These are phyloP conservation scores for Psephotus haematonotus DNA, from an alignment of 2,113 vertebrate species.

Conservation along the genomic window DNA sequence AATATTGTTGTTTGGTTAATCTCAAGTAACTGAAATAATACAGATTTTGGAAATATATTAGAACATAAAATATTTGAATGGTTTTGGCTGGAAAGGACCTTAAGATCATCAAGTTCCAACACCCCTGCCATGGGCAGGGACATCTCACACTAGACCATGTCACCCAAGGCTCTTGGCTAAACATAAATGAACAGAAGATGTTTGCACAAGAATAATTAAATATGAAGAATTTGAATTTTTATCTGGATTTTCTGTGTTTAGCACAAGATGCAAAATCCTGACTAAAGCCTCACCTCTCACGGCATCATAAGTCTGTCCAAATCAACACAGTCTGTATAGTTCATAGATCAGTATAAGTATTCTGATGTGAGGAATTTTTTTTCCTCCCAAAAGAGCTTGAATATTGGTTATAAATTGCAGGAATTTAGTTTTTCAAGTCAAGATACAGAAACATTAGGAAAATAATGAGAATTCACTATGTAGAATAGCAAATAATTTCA, in stretches of 20 bases:
- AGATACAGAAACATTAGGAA: not conserved
- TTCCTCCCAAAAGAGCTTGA: not conserved
- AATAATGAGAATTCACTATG: not conserved
- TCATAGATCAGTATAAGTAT: not conserved
- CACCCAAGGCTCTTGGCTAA: not conserved
- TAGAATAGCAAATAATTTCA: not conserved
- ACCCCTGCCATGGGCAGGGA: too few relatives aligned
- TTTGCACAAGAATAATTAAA: not conserved
- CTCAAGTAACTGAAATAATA: not conserved
- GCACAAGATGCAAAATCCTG: not conserved
- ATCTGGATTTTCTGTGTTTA: not conserved
- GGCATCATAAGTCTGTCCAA: not conserved
- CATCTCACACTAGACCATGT: too few relatives aligned
- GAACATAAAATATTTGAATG: not conserved
- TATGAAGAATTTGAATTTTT: not conserved
- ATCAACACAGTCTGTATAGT: not conserved
- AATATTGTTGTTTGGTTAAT: not conserved
- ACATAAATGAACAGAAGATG: not conserved
- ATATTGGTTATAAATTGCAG: not conserved
- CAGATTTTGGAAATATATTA: not conserved
- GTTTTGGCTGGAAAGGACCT: too few relatives aligned
- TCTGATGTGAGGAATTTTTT: not conserved
- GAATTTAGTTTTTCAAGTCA: not conserved
- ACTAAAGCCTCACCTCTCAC: not conserved
- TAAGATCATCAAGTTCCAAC: too few relatives aligned